Base-by-base conservation (phyloP, 2,888 invertebrate genomes). In the Polia nebulosa region DNA sequence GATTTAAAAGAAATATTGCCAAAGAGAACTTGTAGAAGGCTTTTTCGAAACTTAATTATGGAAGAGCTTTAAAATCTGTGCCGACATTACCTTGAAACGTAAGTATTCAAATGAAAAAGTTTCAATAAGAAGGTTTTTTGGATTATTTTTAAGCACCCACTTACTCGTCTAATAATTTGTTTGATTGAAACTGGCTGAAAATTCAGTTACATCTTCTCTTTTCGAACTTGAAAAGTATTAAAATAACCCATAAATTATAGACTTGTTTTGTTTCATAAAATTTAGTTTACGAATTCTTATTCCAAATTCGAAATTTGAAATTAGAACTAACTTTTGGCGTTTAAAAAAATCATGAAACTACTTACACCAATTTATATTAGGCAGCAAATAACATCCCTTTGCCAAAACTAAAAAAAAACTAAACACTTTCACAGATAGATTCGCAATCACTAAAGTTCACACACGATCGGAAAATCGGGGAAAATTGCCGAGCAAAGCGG, bases 371-470 rank as follows among this genome's bases (percentile, higher is more conserved):
- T 51, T 49, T 51, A 41, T 56, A 32, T 51, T 45, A 71, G 44
- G 51, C 61, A 4, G 55, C 59, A 59, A 63, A 58, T 71, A 76
- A 84, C 82, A 85, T 81, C 72, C 83, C 81, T 82, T 72, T 76
- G 76, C 47, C 52, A 63, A 72, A 82, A 82, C 78, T 60, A 63
- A 59, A 78, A 78, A 78, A 71, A 81, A 83, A 72, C 58, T 47
- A 57, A 79, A 76, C 86, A 85, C 83, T 66, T 68, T 81, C 82
- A 72, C 73, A 71, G 60, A 73, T 9, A 67, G 75, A 72, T 80
- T 83, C 72, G 76, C 70, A 74, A 62, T 78, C 87, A 88, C 85
- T 76, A 82, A 89, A 90, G 90, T 90, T 89, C 81, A 75, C 79
- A 67, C 85, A 81, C 88, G 88, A 86, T 85, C 90, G 89, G 85